phyloP scores from a whole-genome alignment of 2,797 vertebrate genomes.

The Oryzias sinensis region DNA sequence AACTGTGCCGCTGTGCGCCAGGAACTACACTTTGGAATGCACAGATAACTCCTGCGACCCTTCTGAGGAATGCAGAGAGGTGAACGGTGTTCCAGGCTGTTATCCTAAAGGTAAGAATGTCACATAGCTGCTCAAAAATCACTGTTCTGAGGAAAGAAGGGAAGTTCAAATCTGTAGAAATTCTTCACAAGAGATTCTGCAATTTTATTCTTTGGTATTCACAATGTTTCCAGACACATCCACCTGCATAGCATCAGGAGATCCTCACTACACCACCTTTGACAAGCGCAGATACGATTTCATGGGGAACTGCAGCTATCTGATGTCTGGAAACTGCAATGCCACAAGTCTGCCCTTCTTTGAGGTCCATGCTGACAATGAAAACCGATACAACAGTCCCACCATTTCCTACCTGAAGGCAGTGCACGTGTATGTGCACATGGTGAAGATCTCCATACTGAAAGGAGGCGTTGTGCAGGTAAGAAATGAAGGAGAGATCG shows the following conservation, averaged over 20 bases:
- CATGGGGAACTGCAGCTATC: conserved; percentile 84
- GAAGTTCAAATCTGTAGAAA: no score
- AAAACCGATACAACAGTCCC: conserved; percentile 73
- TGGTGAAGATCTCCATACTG: conserved; percentile 74
- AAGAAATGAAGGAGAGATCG: background rate
- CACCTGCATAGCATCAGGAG: conserved; percentile 69
- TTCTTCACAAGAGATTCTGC: no score
- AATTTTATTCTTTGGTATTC: no score
- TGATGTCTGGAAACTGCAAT: conserved; percentile 76
- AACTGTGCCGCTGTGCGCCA: conserved; percentile 73
- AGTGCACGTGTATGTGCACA: conserved; percentile 72
- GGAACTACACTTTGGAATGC: conserved; percentile 79
- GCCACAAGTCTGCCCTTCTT: conserved; percentile 62
- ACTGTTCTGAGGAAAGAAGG: no score
- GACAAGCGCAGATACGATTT: conserved; percentile 74
- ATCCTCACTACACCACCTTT: conserved; percentile 82
- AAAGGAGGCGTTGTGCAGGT: conserved; percentile 79
- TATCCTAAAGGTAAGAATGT: conserved; percentile 75
- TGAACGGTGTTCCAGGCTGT: conserved; percentile 69
- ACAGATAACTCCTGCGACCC: conserved; percentile 74
- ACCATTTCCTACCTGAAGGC: conserved; percentile 76
- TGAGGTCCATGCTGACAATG: conserved; percentile 77
- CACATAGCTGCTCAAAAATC: no score
- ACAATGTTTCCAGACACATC: no score
- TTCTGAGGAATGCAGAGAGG: conserved; percentile 75